These are phyloP conservation scores for Cryptotis parvus DNA, from an alignment of 2,113 vertebrate species.

Conservation along the genomic window DNA sequence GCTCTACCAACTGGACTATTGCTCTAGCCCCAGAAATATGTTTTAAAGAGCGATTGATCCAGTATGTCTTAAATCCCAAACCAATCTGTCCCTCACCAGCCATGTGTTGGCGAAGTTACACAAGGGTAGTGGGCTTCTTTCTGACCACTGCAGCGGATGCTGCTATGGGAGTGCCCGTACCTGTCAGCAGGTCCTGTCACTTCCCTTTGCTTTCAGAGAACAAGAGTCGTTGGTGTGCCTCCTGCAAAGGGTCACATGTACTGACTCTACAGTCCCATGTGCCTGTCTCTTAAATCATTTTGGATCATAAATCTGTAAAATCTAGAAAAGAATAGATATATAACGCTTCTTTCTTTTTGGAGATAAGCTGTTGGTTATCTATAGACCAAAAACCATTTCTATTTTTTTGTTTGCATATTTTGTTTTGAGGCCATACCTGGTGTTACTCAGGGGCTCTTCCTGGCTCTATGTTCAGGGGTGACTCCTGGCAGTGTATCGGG, in stretches of 20 bases:
- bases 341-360: not conserved
- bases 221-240: not conserved
- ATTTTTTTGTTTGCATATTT: too few relatives aligned
- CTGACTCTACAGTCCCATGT: not conserved
- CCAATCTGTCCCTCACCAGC: rapidly evolving
- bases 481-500: too few relatives aligned
- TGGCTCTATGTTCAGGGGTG: too few relatives aligned
- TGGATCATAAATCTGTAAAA: not conserved
- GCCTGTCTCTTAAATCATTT: not conserved
- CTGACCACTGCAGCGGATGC: not conserved
- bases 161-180: too few relatives aligned
- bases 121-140: not conserved
- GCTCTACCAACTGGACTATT: too few relatives aligned
- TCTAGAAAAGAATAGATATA: not conserved
- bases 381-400: not conserved
- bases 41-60: too few relatives aligned
- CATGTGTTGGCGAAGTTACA: not conserved
- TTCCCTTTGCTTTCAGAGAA: not conserved
- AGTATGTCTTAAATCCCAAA: not conserved
- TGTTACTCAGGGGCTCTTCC: too few relatives aligned
- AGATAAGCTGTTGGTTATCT: not conserved
- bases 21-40: too few relatives aligned
- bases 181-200: not conserved
- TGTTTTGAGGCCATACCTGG: too few relatives aligned
- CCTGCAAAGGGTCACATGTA: not conserved